These are phyloP conservation scores for Artemia franciscana DNA, from an alignment of 1,140 invertebrate genomes.

Conservation along the genomic window DNA sequence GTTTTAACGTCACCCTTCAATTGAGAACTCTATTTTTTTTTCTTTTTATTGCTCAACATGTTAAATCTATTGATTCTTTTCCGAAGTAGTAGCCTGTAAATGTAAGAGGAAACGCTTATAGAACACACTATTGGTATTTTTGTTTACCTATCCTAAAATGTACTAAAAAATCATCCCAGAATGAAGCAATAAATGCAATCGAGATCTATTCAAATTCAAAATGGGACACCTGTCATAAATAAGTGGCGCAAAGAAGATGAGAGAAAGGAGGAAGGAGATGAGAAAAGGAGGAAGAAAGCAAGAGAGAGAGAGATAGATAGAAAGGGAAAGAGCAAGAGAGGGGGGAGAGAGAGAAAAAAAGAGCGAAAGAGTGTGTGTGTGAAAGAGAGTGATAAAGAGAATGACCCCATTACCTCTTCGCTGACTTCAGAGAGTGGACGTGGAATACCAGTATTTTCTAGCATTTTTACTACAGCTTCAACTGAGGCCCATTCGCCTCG, in stretches of 20 bases:
- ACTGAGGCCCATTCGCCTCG: constrained; percentile 1
- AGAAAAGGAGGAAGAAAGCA: background rate
- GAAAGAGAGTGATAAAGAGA: background rate
- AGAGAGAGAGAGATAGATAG: background rate
- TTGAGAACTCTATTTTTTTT: no score
- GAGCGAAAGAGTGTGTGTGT: background rate
- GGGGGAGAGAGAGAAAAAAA: background rate
- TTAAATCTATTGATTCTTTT: no score
- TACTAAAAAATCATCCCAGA: no score
- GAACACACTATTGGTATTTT: no score
- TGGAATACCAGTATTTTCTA: background rate
- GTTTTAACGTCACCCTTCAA: no score
- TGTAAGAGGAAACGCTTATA: no score
- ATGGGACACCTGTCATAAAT: background rate
- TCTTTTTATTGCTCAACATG: no score
- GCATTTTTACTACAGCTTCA: background rate
- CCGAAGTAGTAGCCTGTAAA: no score
- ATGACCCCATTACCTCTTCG: constrained; percentile 2
- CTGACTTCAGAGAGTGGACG: background rate
- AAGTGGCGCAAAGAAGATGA: background rate
- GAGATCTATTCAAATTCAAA: no score
- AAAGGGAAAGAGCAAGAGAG: background rate
- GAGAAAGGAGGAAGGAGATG: background rate
- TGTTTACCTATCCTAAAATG: no score
- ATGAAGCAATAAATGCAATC: no score